Percentiles rank a stretch among this genome's conserved stretches.
Conservation (phyloP, 2,797 vertebrate genomes). For the Ctenopoma multispine region DNA sequence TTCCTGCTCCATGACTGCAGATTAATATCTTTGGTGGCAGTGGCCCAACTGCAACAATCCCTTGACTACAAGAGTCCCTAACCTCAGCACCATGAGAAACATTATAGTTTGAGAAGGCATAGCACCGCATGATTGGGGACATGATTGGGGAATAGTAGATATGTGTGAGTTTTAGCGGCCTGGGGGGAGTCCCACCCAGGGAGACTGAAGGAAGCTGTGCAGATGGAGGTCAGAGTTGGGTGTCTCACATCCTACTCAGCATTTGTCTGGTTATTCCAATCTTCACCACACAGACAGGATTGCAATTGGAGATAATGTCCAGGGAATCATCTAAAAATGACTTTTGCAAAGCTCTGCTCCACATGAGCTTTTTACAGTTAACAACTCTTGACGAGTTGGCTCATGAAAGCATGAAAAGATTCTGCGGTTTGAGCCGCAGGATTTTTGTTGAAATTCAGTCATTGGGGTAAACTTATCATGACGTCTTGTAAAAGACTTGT, state of each 20-base stretch:
- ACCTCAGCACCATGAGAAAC: conserved; percentile 71
- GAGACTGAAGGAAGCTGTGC: conserved; percentile 72
- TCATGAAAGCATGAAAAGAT: conserved; percentile 26
- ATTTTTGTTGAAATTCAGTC: conserved; percentile 11
- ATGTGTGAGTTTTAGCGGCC: conserved; percentile 61
- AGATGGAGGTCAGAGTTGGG: conserved; percentile 75
- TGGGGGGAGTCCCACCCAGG: conserved; percentile 76
- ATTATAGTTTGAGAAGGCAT: conserved; percentile 54
- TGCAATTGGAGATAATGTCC: conserved; percentile 33
- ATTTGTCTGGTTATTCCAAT: conserved; percentile 69
- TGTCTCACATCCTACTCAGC: conserved; percentile 68
- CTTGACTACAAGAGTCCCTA: conserved; percentile 45
- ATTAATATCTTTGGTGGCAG: conserved; percentile 76
- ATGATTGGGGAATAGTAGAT: conserved; percentile 66
- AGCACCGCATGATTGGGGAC: conserved; percentile 37
- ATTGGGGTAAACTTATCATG: conserved; percentile 14
- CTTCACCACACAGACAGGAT: conserved; percentile 56
- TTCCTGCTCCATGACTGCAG: conserved; percentile 75
- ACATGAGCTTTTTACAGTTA: conserved; percentile 11
- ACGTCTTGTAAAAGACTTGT: conserved; percentile 31
- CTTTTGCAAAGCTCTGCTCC: conserved; percentile 4
- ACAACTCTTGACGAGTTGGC: neutral
- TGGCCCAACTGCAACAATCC: conserved; percentile 79
- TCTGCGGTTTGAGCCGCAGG: neutral
- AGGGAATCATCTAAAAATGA: conserved; percentile 39